These are phyloP conservation scores for Tanytarsus gracilentus DNA, from an alignment of 2,888 invertebrate genomes.

Conservation along the genomic window DNA sequence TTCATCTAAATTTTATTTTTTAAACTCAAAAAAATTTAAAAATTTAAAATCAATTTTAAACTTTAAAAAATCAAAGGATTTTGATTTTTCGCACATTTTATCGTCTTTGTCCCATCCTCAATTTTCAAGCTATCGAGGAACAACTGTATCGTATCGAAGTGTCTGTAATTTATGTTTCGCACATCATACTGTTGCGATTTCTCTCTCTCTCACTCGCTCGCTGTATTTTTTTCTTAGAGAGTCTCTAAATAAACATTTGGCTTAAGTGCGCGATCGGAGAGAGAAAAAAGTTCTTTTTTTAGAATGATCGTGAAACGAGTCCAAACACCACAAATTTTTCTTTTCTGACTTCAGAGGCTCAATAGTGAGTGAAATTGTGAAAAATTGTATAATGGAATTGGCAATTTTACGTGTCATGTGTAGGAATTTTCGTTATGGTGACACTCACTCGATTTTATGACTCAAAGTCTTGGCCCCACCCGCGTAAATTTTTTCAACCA, in stretches of 20 bases:
- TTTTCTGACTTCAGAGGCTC: too few species aligned
- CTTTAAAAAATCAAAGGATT: too few species aligned
- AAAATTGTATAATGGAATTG: background rate
- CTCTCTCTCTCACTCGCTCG: too few species aligned
- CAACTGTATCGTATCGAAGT: conserved; percentile 6
- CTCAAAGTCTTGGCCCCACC: too few species aligned
- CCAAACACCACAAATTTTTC: too few species aligned
- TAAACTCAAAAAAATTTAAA: too few species aligned
- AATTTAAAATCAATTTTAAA: too few species aligned
- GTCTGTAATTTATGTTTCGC: background rate
- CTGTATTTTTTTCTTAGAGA: background rate
- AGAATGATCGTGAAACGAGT: background rate
- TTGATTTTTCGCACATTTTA: too few species aligned
- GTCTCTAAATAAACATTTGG: conserved; percentile 12
- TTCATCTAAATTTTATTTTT: too few species aligned
- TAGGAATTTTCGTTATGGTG: background rate
- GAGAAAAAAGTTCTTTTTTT: background rate
- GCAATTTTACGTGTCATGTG: background rate
- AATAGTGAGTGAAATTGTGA: background rate
- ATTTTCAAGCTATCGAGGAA: background rate
- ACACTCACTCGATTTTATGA: background rate
- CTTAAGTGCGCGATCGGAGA: background rate
- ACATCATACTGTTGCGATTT: background rate
- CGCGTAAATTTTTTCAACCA: too few species aligned
- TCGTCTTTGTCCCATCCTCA: too few species aligned